These are phyloP conservation scores for Crotalus tigris DNA, from an alignment of 2,113 vertebrate species.

Conservation along the genomic window DNA sequence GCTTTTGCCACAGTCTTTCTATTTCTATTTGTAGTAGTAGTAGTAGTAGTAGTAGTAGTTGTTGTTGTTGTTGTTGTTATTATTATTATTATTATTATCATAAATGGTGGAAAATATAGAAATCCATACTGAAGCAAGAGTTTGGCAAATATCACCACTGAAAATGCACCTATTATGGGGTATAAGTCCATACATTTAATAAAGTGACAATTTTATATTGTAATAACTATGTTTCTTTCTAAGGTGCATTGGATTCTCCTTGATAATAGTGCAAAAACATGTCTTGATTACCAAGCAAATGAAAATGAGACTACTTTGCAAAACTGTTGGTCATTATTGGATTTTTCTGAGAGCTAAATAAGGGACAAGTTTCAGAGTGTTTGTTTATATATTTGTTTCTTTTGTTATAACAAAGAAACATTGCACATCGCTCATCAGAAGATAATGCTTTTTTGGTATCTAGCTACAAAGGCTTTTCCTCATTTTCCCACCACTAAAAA, in stretches of 20 bases:
- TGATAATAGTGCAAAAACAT: not conserved
- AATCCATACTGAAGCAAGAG: not conserved
- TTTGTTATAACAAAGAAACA: not conserved
- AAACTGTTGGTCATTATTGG: not conserved
- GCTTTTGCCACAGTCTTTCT: too few species aligned
- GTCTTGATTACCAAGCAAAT: not conserved
- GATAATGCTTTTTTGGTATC: not conserved
- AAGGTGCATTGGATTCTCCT: not conserved
- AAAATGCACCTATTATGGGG: not conserved
- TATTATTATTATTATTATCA: too few species aligned
- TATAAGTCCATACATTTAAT: not conserved
- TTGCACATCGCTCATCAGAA: not conserved
- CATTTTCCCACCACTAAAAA: not conserved
- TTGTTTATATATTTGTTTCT: not conserved
- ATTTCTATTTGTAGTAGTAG: too few species aligned
- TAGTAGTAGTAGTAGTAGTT: too few species aligned
- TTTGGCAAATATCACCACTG: not conserved
- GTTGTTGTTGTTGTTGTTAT: too few species aligned
- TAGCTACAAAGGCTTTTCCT: not conserved
- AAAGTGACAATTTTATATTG: not conserved
- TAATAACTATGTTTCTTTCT: not conserved
- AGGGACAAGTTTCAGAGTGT: not conserved
- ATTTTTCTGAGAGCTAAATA: not conserved
- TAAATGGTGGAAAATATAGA: not conserved
- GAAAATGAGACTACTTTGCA: not conserved